Conservation (phyloP, 2,113 vertebrate genomes). For the Urocitellus parryii region DNA sequence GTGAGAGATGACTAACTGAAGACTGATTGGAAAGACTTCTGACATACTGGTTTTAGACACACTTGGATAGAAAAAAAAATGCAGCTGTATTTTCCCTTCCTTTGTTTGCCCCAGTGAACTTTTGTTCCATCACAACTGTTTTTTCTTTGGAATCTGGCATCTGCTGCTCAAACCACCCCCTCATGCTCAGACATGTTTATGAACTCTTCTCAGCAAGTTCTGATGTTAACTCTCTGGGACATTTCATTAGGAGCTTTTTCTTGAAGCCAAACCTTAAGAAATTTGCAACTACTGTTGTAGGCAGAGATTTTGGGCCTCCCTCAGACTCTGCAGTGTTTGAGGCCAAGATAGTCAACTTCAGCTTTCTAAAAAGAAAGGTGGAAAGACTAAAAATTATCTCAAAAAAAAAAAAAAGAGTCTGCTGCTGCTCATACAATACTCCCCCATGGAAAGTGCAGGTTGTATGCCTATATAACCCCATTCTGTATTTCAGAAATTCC, state of each 20-base stretch:
- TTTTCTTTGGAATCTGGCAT: constrained; percentile 82
- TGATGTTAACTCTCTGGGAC: background rate
- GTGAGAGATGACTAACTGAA: background rate
- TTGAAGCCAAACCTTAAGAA: background rate
- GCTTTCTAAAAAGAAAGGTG: background rate
- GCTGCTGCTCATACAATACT: background rate
- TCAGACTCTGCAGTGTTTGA: background rate
- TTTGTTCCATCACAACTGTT: constrained; percentile 81
- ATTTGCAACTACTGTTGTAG: background rate
- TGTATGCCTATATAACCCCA: background rate
- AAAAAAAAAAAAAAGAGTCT: constrained; percentile 43
- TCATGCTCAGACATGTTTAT: constrained; percentile 73
- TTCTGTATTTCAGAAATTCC: background rate
- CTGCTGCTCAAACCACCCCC: constrained; percentile 74
- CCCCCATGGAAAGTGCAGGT: background rate
- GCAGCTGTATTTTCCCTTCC: constrained; percentile 70
- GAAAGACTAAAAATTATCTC: background rate
- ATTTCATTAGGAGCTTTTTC: constrained; percentile 46
- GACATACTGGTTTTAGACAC: constrained; percentile 61
- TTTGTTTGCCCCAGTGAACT: constrained; percentile 82
- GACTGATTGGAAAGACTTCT: background rate
- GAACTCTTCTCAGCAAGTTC: constrained; percentile 64
- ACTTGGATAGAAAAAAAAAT: constrained; percentile 57
- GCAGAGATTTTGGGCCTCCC: background rate
- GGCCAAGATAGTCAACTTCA: background rate